These are phyloP conservation scores for Microctonus aethiopoides DNA, from an alignment of 2,888 invertebrate species.

Conservation along the genomic window DNA sequence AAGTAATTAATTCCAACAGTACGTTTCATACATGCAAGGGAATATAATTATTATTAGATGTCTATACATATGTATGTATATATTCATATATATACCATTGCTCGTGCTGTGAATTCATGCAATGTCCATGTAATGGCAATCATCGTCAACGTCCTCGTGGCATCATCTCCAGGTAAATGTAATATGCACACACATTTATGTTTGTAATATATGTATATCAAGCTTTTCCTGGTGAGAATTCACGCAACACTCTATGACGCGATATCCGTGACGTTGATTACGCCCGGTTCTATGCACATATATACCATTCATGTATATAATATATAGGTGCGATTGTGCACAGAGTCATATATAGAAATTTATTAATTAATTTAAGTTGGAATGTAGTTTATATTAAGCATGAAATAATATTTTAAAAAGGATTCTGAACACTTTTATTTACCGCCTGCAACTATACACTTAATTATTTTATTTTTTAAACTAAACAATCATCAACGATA, in stretches of 20 bases:
- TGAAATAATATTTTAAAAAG: neutral
- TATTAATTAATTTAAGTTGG: too few relatives aligned
- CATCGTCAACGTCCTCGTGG: slow-evolving; percentile 37
- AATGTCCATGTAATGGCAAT: slow-evolving; percentile 37
- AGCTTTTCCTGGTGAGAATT: neutral
- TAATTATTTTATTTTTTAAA: too few relatives aligned
- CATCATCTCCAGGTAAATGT: neutral
- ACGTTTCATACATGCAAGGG: neutral
- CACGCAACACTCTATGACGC: slow-evolving; percentile 21
- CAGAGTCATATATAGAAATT: too few relatives aligned
- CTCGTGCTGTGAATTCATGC: slow-evolving; percentile 6
- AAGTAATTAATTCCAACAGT: slow-evolving; percentile 15
- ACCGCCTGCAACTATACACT: too few relatives aligned
- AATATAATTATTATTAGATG: neutral
- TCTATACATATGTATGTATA: neutral
- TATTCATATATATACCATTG: slow-evolving; percentile 12
- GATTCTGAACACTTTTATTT: neutral
- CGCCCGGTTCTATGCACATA: neutral
- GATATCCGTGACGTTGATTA: slow-evolving; percentile 18
- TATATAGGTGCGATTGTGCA: too few relatives aligned
- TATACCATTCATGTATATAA: neutral
- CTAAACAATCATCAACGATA: neutral
- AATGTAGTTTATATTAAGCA: neutral
- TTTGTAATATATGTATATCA: neutral
- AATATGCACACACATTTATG: neutral